Evolutionary conservation across 2,888 invertebrate genomes (phyloP).

Genomic region (Actias luna): DNA sequence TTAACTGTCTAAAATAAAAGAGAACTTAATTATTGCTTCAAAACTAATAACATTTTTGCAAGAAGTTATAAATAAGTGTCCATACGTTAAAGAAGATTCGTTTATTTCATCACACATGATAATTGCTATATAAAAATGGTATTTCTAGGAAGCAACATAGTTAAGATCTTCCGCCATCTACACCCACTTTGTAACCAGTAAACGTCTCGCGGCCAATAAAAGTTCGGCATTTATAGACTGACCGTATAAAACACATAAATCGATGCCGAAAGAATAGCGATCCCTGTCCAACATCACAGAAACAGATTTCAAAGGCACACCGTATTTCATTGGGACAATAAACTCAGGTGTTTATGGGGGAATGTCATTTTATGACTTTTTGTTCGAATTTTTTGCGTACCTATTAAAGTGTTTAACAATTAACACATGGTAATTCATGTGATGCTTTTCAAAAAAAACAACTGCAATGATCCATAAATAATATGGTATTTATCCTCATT

Average conservation of each 20-base stretch:
- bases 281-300: slow-evolving; percentile 70
- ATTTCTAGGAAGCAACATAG: slow-evolving; percentile 65
- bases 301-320: slow-evolving; percentile 70
- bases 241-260: slow-evolving; percentile 75
- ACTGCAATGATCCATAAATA: not conserved
- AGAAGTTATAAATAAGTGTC: not conserved
- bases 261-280: slow-evolving; percentile 66
- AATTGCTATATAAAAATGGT: slow-evolving; percentile 25
- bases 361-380: slow-evolving; percentile 59
- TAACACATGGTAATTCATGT: not conserved
- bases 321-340: slow-evolving; percentile 70
- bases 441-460: not conserved
- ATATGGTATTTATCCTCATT: not conserved
- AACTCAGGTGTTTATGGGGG: slow-evolving; percentile 72
- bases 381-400: slow-evolving; percentile 28
- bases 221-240: slow-evolving; percentile 74
- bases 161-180: slow-evolving; percentile 70
- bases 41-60: no score
- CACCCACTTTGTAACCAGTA: slow-evolving; percentile 77
- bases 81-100: not conserved
- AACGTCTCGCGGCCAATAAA: slow-evolving; percentile 76
- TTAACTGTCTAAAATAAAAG: not conserved
- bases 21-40: no score
- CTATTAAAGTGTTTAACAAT: not conserved
- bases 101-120: slow-evolving; percentile 4